These are phyloP conservation scores for Basileuterus tristriatus DNA, from an alignment of 2,797 vertebrate species.

Conservation along the genomic window DNA sequence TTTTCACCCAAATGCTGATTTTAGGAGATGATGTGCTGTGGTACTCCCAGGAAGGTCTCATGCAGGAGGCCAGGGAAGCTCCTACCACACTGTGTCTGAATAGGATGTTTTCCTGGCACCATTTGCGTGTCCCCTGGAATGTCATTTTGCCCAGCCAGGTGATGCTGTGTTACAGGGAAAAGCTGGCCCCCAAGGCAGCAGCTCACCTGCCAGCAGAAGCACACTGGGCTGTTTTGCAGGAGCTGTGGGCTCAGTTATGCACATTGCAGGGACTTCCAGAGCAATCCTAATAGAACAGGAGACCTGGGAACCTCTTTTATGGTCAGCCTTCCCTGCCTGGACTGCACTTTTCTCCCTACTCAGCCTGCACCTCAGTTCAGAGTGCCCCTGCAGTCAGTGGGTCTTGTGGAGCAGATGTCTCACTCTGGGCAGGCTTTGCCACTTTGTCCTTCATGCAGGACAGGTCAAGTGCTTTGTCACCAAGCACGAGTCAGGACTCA, in stretches of 20 bases:
- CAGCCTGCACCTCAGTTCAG: background rate
- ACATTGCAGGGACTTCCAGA: background rate
- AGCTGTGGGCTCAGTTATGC: background rate
- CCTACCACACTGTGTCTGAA: background rate
- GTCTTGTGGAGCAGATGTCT: background rate
- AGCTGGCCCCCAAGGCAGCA: background rate
- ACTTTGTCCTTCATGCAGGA: background rate
- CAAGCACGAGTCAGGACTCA: background rate
- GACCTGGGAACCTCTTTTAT: background rate
- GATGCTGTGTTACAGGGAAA: background rate
- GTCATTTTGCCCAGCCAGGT: background rate
- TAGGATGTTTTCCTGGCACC: background rate
- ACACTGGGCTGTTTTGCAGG: background rate
- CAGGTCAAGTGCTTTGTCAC: background rate
- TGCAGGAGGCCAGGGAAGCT: background rate
- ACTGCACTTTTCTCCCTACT: background rate
- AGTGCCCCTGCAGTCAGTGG: fast-evolving
- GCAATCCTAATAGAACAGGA: background rate
- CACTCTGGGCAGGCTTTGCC: background rate
- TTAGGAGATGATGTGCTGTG: background rate
- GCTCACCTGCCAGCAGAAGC: background rate
- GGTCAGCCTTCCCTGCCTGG: background rate
- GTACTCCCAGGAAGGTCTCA: background rate
- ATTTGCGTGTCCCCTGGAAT: background rate
- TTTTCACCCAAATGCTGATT: background rate